Base-by-base conservation (phyloP, 2,888 invertebrate species). In the Lathronympha strigana region DNA sequence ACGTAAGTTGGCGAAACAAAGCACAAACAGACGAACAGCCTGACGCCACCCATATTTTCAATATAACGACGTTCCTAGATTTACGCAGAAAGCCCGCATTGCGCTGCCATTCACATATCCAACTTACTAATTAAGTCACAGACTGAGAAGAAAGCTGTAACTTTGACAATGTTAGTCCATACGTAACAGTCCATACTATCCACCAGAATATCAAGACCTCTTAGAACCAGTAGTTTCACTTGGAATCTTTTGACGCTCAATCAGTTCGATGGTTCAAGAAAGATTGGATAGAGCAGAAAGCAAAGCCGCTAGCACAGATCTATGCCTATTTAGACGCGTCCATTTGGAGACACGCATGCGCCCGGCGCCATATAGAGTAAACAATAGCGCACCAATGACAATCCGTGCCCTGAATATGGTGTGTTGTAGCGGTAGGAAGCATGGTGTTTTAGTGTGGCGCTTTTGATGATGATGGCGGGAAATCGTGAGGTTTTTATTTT, bases 31-130 rank as follows among this genome's bases (percentile, higher is more conserved):
- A 66, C 66, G 66, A 64, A 69, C 57, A 58, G 66, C 72, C 75
- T 77, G 75, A 80, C 79, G 83, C 82, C 86, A 82, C 79, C 87
- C 88, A 87, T 90, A 90, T 87, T 87, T 90, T 81, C 86, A 84
- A 81, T 83, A 89, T 90, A 91, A 90, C 88, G 90, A 90, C 83
- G 83, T 85, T 86, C 84, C 76, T 83, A 81, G 80, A 85, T 87
- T 86, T 87, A 85, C 84, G 77, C 75, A 81, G 80, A 82, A 82
- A 81, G 78, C 72, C 74, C 76, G 88, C 91, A 91, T 91, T 91
- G 88, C 84, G 78, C 88, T 91, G 91, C 90, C 91, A 90, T 88
- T 91, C 91, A 90, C 90, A 90, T 91, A 91, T 90, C 90, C 88
- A 88, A 81, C 85, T 88, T 85, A 89, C 90, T 91, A 91, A 91